Base-by-base conservation (phyloP, 2,113 vertebrate species). In the Callopanchax toddi region DNA sequence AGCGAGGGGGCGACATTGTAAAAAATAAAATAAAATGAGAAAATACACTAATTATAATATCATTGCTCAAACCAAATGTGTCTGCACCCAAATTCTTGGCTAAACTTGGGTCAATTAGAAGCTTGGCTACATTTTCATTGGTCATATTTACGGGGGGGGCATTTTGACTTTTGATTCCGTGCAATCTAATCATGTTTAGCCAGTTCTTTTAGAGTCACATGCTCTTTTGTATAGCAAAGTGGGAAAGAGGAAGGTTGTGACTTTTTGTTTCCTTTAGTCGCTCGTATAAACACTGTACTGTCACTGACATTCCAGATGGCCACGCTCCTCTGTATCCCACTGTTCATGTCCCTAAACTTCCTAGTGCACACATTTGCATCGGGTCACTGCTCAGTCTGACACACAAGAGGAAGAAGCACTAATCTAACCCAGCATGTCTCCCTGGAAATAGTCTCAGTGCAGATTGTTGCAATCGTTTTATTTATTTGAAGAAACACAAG, bases 251-350 rank as follows among this genome's bases (percentile, higher is more conserved):
- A 72, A 74, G 60, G 65, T 44, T 83, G 85, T 72, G 50, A 56
- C 66, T 72, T 25, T 68, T 59, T 82, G 70, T 80, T 60, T 68
- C 56, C 58, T 67, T 73, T 63, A 76, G 74, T 69, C 70, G 75
- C 71, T 76, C 81, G 26, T 26, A 87, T 87, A 84, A 84, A 76
- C 72, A 74, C 75, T 60, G 78, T 68, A 51, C 67, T 78, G 81
- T 84, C 82, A 83, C 80, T 78, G 82, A 66, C 59, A 77, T 86
- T 87, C 89, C 88, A 91, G 90, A 91, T 91, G 90, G 89, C 85
- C 70, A 77, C 50, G 37, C 66, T 50, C 53, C 60, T 85, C 75
- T 70, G 57, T 60, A 71, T 73, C 81, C 73, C 72, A 67, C 73
- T 71, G 71, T 83, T 80, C 65, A 64, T 70, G 66, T 76, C 79